phyloP scores from a whole-genome alignment of 2,113 vertebrate species.

The Aphelocoma coerulescens region DNA sequence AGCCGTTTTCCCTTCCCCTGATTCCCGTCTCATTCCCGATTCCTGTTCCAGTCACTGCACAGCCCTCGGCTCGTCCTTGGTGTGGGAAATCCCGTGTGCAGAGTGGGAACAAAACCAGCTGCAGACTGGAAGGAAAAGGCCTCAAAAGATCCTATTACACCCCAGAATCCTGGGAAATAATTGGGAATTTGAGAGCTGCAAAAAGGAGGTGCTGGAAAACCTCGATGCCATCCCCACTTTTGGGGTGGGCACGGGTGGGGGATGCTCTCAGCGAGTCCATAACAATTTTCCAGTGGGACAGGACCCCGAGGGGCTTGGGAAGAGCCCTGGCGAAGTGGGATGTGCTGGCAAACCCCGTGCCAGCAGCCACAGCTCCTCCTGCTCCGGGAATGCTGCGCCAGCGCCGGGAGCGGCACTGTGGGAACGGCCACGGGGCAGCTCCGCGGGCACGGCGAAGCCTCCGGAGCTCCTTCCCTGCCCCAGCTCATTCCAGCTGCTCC shows the following conservation, averaged over 20 bases:
- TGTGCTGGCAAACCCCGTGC: background rate
- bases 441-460: background rate
- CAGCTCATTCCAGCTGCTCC: background rate
- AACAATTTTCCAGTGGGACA: background rate
- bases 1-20: background rate
- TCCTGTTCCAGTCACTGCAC: background rate
- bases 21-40: background rate
- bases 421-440: background rate
- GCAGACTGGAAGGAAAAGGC: background rate
- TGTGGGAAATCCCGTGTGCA: background rate
- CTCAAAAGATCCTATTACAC: background rate
- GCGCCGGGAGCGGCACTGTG: background rate
- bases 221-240: rapidly evolving
- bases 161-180: background rate
- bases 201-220: background rate
- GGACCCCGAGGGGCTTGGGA: rapidly evolving
- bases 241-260: background rate
- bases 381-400: background rate
- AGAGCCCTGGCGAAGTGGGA: background rate
- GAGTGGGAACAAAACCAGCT: background rate
- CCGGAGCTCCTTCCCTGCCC: background rate
- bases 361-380: background rate
- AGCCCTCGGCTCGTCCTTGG: background rate
- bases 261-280: background rate
- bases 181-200: background rate